Evolutionary conservation across 1,140 invertebrate species (phyloP), one percentile per base, ranked within the genome.

Genomic region (Bicyclus anynana): DNA sequence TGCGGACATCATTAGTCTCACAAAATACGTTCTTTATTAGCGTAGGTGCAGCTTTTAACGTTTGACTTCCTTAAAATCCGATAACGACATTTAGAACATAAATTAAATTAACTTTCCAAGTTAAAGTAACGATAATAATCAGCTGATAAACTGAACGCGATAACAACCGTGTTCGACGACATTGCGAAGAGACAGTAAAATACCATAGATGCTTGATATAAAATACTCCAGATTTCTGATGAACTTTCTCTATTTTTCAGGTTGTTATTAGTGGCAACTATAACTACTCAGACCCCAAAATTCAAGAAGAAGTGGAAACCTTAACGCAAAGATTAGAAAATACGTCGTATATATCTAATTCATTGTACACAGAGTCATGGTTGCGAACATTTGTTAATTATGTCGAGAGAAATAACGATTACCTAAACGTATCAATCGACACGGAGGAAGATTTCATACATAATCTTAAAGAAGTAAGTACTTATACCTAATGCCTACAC

Each of bases 351-450:
- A 94, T 97, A 21, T 93, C 93, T 2, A 91, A 91, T 9, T 92
- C 94, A 0, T 76, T 95, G 0, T 97, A 97, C 72, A 97, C 96
- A 0, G 96, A 98, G 82, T 98, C 96, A 0, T 99, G 97, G 97
- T 78, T 98, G 1, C 89, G 96, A 53, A 94, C 93, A 26, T 98
- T 97, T 72, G 84, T 96, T 0, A 92, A 92, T 26, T 97, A 97
- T 73, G 90, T 95, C 0, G 91, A 92, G 5, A 89, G 92, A 58
- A 95, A 95, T 69, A 90, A 93, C 55, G 94, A 95, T 29, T 94
- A 93, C 72, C 79, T 94, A 4, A 94, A 95, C 66, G 90, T 93
- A 0, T 93, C 94, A 2, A 93, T 97, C 13, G 91, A 93, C 7
- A 92, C 91, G 13, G 93, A 96, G 85, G 78, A 89, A 29, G 89